Evolutionary conservation across 1,140 invertebrate genomes (phyloP), one percentile per base, ranked within the genome.

Genomic region (Bombyx mori): DNA sequence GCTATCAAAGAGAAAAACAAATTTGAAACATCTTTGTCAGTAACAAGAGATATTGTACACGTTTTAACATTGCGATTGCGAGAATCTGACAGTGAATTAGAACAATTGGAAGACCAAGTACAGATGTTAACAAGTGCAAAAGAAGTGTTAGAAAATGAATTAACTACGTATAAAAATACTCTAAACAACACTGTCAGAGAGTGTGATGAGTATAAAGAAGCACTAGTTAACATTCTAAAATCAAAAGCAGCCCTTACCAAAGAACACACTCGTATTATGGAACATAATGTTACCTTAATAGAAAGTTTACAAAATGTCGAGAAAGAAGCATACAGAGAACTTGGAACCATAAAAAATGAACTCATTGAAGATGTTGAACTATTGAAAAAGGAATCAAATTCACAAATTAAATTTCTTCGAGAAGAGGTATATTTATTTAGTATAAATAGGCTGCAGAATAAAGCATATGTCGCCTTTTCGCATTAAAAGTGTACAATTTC

Each of bases 281-380:
- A 86, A 56, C 85, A 88, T 47, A 88, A 88, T 72, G 85, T 85
- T 0, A 71, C 81, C 42, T 59, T 88, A 7, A 83, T 88, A 12
- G 84, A 87, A 65, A 85, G 82, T 61, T 70, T 88, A 42, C 81
- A 86, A 52, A 82, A 85, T 72, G 82, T 88, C 1, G 85, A 88
- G 57, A 83, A 77, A 50, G 82, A 86, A 58, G 82, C 85, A 1
- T 85, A 85, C 52, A 74, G 82, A 57, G 85, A 88, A 71, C 61
- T 88, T 0, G 82, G 82, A 9, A 65, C 81, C 26, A 85, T 88
- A 10, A 85, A 88, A 61, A 81, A 63, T 66, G 85, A 88, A 63
- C 74, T 86, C 1, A 83, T 88, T 54, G 85, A 85, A 66, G 82
- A 86, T 76, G 82, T 87, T 3, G 84, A 86, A 57, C 52, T 87